Evolutionary conservation across 2,113 vertebrate genomes (phyloP), one percentile per base, ranked within the genome.

Genomic region (Myrmecobius fasciatus): DNA sequence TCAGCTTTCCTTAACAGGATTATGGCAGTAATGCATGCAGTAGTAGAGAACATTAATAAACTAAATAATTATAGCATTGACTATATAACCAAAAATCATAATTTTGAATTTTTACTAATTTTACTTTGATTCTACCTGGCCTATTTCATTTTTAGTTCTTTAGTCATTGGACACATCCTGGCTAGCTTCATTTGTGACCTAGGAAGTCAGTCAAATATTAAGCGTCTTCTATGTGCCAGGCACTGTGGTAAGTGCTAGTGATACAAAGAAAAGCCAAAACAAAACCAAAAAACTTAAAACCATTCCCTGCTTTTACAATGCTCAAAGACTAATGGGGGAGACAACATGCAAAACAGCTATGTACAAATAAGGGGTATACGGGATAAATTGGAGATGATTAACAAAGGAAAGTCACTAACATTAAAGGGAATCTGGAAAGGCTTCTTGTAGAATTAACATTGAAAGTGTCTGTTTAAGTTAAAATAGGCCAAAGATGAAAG

Each of bases 391-490:
- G 36, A 83, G 17, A 8, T 43, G 24, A 43, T 83, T 17, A 83
- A 2, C 60, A 83, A 83, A 83, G n/a, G 3, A 43, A 83, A 24
- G 17, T 8, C 17, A 83, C 3, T n/a, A 83, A 17, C n/a, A 83
- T 24, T 83, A 7, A 43, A 83, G 67, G 17, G 20, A 10, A 83
- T 43, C 31, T 67, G 60, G 60, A 36, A 36, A 67, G 31, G 12
- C 12, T 17, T 60, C 28, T 67, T 67, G 31, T 67, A 67, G 60
- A 36, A 36, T 91, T 95, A 96, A 7, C 20, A 1, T 93, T 97
- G 90, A 88, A 67, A 98, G 98, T 25, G 67, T 20, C 43, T 93
- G 1, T 75, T 96, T 94, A 95, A 94, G 91, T 93, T 36, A 95
- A 90, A 92, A 90, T 92, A 89, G 47, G 88, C 47, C 24, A 24